Evolutionary conservation across 2,888 invertebrate species (phyloP).

Genomic region (Polydrusus pterygomalis): DNA sequence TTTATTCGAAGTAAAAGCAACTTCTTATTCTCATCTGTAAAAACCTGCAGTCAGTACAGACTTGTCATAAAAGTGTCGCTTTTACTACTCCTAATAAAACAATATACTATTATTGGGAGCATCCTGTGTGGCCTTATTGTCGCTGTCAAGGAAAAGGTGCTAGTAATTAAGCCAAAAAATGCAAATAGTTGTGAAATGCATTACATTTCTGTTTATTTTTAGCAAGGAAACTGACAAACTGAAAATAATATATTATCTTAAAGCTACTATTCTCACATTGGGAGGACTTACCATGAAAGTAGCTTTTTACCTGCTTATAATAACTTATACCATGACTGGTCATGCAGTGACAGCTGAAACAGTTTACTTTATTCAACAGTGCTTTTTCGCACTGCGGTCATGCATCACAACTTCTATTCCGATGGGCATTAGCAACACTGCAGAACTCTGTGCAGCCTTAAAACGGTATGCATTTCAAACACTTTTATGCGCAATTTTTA

Average conservation of each 20-base stretch:
- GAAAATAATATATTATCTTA: conserved; percentile 67
- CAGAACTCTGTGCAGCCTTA: conserved; percentile 61
- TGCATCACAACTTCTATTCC: conserved; percentile 63
- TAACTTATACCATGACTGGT: conserved; percentile 62
- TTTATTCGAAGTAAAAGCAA: too few species aligned
- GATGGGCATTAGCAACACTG: conserved; percentile 61
- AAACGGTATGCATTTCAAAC: conserved; percentile 57
- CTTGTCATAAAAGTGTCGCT: too few species aligned
- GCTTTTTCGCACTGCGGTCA: conserved; percentile 58
- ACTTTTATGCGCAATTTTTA: too few species aligned
- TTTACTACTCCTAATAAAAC: too few species aligned
- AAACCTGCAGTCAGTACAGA: too few species aligned
- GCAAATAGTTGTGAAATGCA: too few species aligned
- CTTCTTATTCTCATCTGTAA: too few species aligned
- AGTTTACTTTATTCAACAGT: conserved; percentile 58
- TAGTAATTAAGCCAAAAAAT: too few species aligned
- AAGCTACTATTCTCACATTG: conserved; percentile 64
- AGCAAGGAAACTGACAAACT: conserved; percentile 81
- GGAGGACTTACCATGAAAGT: conserved; percentile 63
- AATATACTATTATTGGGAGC: too few species aligned
- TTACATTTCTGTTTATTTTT: conserved; percentile 25
- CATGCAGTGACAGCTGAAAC: conserved; percentile 60
- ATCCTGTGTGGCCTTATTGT: too few species aligned
- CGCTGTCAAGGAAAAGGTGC: too few species aligned
- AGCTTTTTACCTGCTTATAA: conserved; percentile 61